A percentile compares a stretch with the other conserved stretches of the same genome.
Evolutionary conservation across 2,888 invertebrate genomes (phyloP).

Genomic region (Tipula vernalis): DNA sequence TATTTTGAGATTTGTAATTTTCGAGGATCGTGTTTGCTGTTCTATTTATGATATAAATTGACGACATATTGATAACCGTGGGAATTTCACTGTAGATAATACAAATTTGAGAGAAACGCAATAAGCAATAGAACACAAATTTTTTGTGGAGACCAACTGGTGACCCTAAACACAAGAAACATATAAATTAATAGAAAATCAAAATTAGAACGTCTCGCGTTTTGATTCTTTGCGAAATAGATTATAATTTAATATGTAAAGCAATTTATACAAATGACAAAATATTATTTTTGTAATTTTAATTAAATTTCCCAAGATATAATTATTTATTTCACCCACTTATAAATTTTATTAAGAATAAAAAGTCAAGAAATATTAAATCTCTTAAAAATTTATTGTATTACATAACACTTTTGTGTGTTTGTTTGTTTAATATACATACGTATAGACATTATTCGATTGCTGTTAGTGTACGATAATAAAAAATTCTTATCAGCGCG

Average conservation of each 20-base stretch:
- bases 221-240: not conserved
- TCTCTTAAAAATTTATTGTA: not conserved
- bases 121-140: no score
- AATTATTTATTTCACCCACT: not conserved
- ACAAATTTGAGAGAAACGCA: no score
- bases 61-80: no score
- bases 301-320: not conserved
- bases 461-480: not conserved
- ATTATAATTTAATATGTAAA: not conserved
- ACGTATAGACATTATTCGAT: not conserved
- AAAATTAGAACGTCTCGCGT: not conserved
- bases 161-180: not conserved
- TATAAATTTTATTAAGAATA: not conserved
- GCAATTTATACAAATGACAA: not conserved
- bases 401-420: not conserved
- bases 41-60: no score
- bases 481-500: not conserved
- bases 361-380: not conserved
- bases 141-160: not conserved
- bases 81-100: no score
- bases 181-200: not conserved
- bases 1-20: no score
- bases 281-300: not conserved
- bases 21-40: no score
- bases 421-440: not conserved